Evolutionary conservation across 1,140 invertebrate genomes (phyloP), one percentile per base, ranked within the genome.

Genomic region (Ditylenchus dipsaci): DNA sequence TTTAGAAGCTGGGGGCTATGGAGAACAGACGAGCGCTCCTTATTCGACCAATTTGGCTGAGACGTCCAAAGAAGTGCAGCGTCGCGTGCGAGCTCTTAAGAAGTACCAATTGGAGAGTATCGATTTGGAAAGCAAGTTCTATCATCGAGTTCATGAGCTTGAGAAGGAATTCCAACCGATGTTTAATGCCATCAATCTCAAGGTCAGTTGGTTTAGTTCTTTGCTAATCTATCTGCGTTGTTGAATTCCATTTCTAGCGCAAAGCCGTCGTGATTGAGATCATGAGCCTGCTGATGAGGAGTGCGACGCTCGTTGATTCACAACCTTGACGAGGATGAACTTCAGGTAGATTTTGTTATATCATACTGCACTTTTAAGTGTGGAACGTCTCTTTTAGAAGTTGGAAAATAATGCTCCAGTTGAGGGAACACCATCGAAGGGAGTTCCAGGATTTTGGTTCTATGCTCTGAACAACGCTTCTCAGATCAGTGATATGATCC

Each of bases 381-480:
- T n/a, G n/a, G n/a, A n/a, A n/a, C n/a, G n/a, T 1, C 26, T 8
- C 38, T 33, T 77, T 68, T 38, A 78, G 78, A 71, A 68, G 17
- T 33, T 78, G 23, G 33, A 70, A 30, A 57, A 77, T 9, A 23
- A 30, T 17, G 76, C 76, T 8, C 76, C 72, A n/a, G 67, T 56
- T n/a, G 66, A 61, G 33, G 68, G 65, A 49, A 58, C 57, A 17
- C 38, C 47, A 17, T 49, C 47, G 9, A 91, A 90, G 83, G 95
- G 95, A 27, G 90, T 98, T 82, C 93, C 94, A 1, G 90, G 92
- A 63, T 98, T 98, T 85, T 98, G 95, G 95, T 86, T 96, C 63
- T 95, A 90, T 8, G 91, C 94, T 81, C 94, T 98, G 83, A 92
- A 91, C 79, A 96, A 95, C 86, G 91, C 93, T n/a, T 89, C 89